Base-by-base conservation (phyloP, 2,888 invertebrate species). In the Nemoura dubitans region DNA sequence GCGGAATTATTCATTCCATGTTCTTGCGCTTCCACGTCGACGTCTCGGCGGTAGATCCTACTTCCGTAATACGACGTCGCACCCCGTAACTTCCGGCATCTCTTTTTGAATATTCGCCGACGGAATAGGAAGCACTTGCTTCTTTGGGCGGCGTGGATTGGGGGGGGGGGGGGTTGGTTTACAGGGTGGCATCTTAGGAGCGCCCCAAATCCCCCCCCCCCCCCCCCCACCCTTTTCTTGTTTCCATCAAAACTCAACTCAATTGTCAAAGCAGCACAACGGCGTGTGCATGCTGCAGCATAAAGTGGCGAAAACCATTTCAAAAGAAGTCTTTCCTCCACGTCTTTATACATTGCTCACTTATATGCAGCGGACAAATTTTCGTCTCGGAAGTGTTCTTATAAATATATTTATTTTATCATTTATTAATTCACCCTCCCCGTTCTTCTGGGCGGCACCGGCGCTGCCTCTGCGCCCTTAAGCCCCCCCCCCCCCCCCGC, bases 401-500 rank as follows among this genome's bases (percentile, higher is more conserved):
- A 59, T 21, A 21, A 59, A 59, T 59, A 59, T 59, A 59, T 59
- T 59, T 59, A 1, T 59, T 59, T 59, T 59, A 59, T 59, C 14
- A 59, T 59, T 59, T 59, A 59, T 59, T 59, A 59, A 59, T 59
- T 59, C 59, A 59, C 16, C 59, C 59, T 21, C n/a, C n/a, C n/a
- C n/a, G n/a, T n/a, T n/a, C 59, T 59, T 59, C 21, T 29, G 30
- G 21, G 30, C 81, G 29, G 30, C 29, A 21, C 29, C n/a, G n/a
- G n/a, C n/a, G 26, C 7, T 14, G 27, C 29, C 81, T 30, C 30
- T 30, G 16, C 29, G 21, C 16, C 78, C 78, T 26, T 77, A n/a
- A 25, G 26, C 27, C 80, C 80, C n/a, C n/a, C 80, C 80, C 80
- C 80, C 80, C 80, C 80, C 80, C 27, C n/a, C 80, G 2, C 10